Evolutionary conservation across 2,888 invertebrate species (phyloP), one percentile per base, ranked within the genome.

Genomic region (Pterostichus madidus): DNA sequence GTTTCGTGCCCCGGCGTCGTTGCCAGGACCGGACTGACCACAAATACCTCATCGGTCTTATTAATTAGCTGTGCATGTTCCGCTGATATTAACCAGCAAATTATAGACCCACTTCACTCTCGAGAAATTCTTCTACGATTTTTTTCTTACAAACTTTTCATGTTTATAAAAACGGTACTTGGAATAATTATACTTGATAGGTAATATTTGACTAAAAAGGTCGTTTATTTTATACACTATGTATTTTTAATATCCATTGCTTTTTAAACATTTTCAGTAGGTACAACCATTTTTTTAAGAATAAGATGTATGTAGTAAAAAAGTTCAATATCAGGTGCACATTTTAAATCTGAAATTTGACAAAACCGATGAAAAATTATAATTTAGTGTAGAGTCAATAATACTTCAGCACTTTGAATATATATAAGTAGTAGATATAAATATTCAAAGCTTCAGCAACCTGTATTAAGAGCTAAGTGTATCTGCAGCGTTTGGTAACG

Each of bases 31-130:
- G 75, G 32, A 75, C 75, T 75, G 52, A 52, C 31, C 75, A 31
- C 75, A 75, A 75, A 49, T 75, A 75, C 49, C 49, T 71, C 49
- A 75, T 75, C 52, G 49, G 31, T 75, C 75, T 52, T 75, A 75
- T 75, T 75, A 75, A 75, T 75, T 75, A 75, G 75, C 31, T 75
- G 52, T 75, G 75, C 75, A 75, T 75, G 75, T 52, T 24, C 49
- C 32, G n/a, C 31, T 24, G 52, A 75, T 75, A 75, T 75, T 75
- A 75, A 75, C 75, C 17, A 24, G 75, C 52, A 52, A 75, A 75
- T 75, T 49, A 75, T 75, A 75, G 31, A 44, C 75, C 68, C 46
- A 71, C 68, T 71, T 71, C 44, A 71, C n/a, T 15, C 68, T 15
- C 68, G 15, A 71, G 35, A 64, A 35, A 64, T 35, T 64, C 68